These are phyloP conservation scores for Achroia grisella DNA, from an alignment of 1,140 invertebrate genomes.

Conservation along the genomic window DNA sequence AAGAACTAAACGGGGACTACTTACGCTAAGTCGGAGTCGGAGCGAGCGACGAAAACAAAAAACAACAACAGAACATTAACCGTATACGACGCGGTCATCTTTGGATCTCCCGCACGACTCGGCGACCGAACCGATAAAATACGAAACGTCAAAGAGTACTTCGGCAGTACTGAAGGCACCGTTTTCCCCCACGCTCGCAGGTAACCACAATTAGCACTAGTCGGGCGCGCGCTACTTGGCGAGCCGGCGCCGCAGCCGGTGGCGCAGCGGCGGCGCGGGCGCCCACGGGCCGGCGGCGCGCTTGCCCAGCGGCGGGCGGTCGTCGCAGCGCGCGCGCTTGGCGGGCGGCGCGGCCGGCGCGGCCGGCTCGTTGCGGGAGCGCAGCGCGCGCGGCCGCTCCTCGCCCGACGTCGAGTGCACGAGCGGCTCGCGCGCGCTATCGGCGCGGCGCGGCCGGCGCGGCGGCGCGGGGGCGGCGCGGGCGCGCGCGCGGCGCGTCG, in stretches of 20 bases:
- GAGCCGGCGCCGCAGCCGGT: constrained; percentile 48
- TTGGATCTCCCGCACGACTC: constrained; percentile 39
- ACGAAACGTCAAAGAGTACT: constrained; percentile 41
- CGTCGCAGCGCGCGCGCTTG: constrained; percentile 25
- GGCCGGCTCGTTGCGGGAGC: constrained; percentile 1
- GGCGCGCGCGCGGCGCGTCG: constrained; percentile 12
- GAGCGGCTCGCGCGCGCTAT: constrained; percentile 33
- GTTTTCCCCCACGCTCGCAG: constrained; percentile 32
- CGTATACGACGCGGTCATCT: constrained; percentile 64
- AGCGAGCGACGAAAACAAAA: constrained; percentile 37
- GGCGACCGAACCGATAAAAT: constrained; percentile 18
- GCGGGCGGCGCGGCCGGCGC: constrained; percentile 17
- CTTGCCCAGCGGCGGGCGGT: constrained; percentile 24
- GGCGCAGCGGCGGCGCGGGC: constrained; percentile 48
- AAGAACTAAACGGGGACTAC: constrained; percentile 1
- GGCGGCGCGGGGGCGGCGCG: constrained; percentile 37
- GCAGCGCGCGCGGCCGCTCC: too few species aligned
- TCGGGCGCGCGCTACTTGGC: constrained; percentile 38
- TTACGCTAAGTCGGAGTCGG: constrained; percentile 3
- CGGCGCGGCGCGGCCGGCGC: constrained; percentile 36
- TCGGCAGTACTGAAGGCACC: constrained; percentile 56
- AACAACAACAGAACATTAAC: constrained; percentile 54
- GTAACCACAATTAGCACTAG: constrained; percentile 17
- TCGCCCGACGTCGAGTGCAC: constrained; percentile 39
- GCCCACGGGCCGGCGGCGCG: constrained; percentile 35